Evolutionary conservation across 1,140 invertebrate genomes (phyloP), one percentile per base, ranked within the genome.

Genomic region (Asbolus verrucosus): DNA sequence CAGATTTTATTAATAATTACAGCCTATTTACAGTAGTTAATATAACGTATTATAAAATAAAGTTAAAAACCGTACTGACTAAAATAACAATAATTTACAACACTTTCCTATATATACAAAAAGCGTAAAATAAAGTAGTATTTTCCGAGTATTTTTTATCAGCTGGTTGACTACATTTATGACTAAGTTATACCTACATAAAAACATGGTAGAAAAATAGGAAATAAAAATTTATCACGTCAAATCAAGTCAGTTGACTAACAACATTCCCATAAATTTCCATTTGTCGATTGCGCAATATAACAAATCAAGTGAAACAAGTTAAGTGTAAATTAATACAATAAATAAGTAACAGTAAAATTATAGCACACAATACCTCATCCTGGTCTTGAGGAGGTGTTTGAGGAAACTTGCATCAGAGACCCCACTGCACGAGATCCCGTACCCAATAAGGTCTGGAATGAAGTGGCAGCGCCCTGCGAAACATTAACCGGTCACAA

Each of bases 381-480:
- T 71, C 72, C 72, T 59, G 71, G 71, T 66, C 71, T 67, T 8
- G 65, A 69, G 33, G 69, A 72, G 38, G 67, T 59, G 65, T 67
- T 69, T 65, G 71, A 70, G 24, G 66, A 41, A 21, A 39, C 63
- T 27, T 39, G 62, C 15, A 59, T 31, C n/a, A 67, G 33, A 21
- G 54, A 70, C 43, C 76, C 70, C 6, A 69, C 74, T 21, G 65
- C 39, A 14, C 76, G 69, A 39, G 79, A 78, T 65, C 77, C 78
- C 11, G 77, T 74, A 65, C 77, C 75, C 21, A 79, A 61, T 6
- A 79, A 54, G 14, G 72, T 73, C 70, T 77, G 75, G 71, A 80
- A 79, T 2, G 71, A 69, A 36, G 54, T 65, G 9, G 75, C 76
- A 27, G 79, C 79, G 67, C 78, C 77, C 79, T 80, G 73, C 62